phyloP scores from a whole-genome alignment of 1,140 invertebrate species.

The Manduca sexta region DNA sequence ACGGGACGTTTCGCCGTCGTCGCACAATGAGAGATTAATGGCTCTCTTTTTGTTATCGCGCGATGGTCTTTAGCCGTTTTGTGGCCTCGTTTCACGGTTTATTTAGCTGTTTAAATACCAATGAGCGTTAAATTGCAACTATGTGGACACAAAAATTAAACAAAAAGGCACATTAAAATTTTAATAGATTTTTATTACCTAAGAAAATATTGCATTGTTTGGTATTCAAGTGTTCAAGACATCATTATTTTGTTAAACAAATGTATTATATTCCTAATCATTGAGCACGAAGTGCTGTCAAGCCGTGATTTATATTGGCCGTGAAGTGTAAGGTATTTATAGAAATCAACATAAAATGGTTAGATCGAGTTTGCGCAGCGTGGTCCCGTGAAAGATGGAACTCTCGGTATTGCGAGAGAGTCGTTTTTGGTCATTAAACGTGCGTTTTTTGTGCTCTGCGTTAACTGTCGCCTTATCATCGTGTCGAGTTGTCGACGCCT shows the following conservation, averaged over 20 bases:
- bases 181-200: constrained; percentile 14
- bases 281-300: no score
- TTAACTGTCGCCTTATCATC: constrained; percentile 64
- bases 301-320: constrained; percentile 36
- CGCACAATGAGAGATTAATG: constrained; percentile 70
- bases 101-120: constrained; percentile 56
- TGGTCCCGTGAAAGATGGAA: constrained; percentile 13
- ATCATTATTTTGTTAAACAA: no score
- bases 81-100: constrained; percentile 65
- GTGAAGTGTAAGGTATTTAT: constrained; percentile 55
- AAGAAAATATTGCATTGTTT: constrained; percentile 7
- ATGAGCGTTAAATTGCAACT: constrained; percentile 54
- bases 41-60: constrained; percentile 59
- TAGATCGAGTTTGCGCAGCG: no score
- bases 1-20: constrained; percentile 47
- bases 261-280: no score
- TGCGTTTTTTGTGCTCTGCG: constrained; percentile 57
- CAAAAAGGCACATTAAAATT: constrained; percentile 19
- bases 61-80: constrained; percentile 62
- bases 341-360: constrained; percentile 63
- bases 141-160: constrained; percentile 39
- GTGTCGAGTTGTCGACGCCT: constrained; percentile 72
- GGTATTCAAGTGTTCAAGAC: no score
- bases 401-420: constrained; percentile 26
- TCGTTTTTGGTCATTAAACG: constrained; percentile 56